Conservation (phyloP, 2,113 vertebrate genomes). For the Channa maculata region DNA sequence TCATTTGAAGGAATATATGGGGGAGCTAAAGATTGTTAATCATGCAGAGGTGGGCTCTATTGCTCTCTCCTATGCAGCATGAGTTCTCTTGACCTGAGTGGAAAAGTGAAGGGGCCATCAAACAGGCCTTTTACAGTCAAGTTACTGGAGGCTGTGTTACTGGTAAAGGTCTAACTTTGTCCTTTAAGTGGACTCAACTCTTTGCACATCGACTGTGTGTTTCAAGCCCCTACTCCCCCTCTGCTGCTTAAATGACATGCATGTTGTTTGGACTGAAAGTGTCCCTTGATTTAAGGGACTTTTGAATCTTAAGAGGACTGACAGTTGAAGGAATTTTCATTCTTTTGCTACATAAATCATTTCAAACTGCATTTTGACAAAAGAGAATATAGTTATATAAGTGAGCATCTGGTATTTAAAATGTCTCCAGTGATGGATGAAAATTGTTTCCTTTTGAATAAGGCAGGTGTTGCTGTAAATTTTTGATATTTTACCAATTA, state of each 20-base stretch:
- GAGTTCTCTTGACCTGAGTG: conserved; percentile 45
- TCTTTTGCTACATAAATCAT: conserved; percentile 47
- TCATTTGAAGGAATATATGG: conserved; percentile 36
- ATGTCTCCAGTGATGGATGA: conserved; percentile 42
- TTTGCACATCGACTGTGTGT: background rate
- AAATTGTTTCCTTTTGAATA: conserved; percentile 33
- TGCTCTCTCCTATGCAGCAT: conserved; percentile 16
- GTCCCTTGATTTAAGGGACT: conserved; percentile 3
- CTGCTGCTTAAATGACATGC: background rate
- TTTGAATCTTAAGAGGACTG: conserved; percentile 8
- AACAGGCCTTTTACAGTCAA: conserved; percentile 40
- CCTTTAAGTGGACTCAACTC: conserved; percentile 29
- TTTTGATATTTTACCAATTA: conserved; percentile 27
- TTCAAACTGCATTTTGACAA: conserved; percentile 36
- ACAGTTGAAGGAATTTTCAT: conserved; percentile 30
- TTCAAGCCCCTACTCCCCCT: background rate
- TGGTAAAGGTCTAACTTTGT: conserved; percentile 26
- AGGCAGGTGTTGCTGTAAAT: conserved; percentile 9
- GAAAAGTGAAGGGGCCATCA: conserved; percentile 44
- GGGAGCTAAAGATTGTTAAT: conserved; percentile 44
- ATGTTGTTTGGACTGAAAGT: conserved; percentile 18
- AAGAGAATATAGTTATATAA: conserved; percentile 41
- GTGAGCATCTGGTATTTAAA: conserved; percentile 24
- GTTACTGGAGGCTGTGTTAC: conserved; percentile 54
- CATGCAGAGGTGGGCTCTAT: conserved; percentile 34